A percentile compares a stretch with the other conserved stretches of the same genome.
Conservation (phyloP, 2,113 vertebrate species). For the Narcine bancroftii region DNA sequence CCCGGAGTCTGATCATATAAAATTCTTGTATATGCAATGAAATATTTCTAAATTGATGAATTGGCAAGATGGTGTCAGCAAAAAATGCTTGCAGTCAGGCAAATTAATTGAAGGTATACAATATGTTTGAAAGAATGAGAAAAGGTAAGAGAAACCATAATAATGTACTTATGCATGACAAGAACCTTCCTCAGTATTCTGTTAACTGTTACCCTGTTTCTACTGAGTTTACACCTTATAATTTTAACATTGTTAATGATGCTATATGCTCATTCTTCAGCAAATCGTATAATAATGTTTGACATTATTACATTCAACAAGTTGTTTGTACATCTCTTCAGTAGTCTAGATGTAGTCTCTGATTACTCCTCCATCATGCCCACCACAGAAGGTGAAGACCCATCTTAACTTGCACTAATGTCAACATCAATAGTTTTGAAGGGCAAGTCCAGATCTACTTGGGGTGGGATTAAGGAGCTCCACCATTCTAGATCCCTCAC, state of each 20-base stretch:
- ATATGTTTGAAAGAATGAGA: neutral
- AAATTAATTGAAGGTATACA: neutral
- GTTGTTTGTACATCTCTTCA: neutral
- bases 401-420: neutral
- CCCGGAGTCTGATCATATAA: neutral
- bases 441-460: neutral
- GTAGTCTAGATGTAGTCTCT: neutral
- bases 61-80: neutral
- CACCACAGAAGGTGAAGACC: neutral
- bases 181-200: neutral
- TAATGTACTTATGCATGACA: neutral
- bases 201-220: neutral
- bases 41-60: neutral
- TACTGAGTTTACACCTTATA: neutral
- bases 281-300: neutral
- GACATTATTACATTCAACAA: neutral
- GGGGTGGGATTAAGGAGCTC: neutral
- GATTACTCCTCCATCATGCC: neutral
- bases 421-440: neutral
- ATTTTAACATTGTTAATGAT: neutral
- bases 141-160: neutral
- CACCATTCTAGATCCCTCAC: neutral
- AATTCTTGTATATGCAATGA: neutral
- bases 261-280: neutral
- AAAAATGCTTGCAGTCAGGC: neutral